Evolutionary conservation across 2,797 vertebrate species (phyloP).

Genomic region (Carcharodon carcharias): DNA sequence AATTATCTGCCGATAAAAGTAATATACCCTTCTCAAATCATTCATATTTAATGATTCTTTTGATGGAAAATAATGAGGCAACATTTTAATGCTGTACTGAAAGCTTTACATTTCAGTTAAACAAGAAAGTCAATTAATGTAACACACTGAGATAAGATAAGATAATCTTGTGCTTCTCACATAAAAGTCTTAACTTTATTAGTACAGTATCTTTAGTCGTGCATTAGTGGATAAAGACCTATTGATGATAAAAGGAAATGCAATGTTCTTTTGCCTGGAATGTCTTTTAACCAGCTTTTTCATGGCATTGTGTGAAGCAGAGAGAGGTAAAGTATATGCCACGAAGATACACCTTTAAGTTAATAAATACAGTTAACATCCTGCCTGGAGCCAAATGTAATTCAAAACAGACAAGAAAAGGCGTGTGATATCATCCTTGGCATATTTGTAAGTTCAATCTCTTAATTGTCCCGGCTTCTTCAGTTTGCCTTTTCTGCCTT

Average conservation of each 20-base stretch:
- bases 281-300: not conserved
- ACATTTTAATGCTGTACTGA: not conserved
- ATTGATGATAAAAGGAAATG: not conserved
- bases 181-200: not conserved
- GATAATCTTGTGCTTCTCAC: not conserved
- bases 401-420: conserved; percentile 27
- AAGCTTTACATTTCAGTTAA: not conserved
- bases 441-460: conserved; percentile 26
- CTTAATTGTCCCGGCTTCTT: conserved; percentile 6
- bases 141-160: not conserved
- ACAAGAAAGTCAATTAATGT: not conserved
- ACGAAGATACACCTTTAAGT: not conserved
- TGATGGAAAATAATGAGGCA: not conserved
- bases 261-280: not conserved
- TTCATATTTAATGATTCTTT: not conserved
- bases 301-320: not conserved
- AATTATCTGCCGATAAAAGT: not conserved
- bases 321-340: not conserved
- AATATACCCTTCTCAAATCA: not conserved
- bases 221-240: not conserved
- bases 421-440: conserved; percentile 9
- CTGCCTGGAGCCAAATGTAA: conserved; percentile 11
- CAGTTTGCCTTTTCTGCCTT: conserved; percentile 24
- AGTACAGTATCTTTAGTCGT: not conserved
- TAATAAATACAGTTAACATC: conserved; percentile 11